Evolutionary conservation across 2,888 invertebrate species (phyloP).

Genomic region (Sepioteuthis lessoniana): DNA sequence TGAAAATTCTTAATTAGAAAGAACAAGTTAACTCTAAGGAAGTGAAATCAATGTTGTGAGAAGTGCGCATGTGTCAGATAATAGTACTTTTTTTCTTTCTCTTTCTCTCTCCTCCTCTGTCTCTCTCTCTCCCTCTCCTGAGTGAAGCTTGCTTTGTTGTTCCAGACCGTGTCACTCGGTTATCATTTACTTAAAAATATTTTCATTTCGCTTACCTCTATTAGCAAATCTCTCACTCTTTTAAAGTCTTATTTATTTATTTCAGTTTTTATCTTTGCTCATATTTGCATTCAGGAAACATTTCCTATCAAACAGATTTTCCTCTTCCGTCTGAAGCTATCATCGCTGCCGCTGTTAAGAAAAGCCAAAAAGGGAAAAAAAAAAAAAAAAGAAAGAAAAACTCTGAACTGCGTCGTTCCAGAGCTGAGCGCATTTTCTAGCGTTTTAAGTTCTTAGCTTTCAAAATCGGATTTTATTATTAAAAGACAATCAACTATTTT

Average conservation of each 20-base stretch:
- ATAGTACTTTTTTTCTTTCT: background rate
- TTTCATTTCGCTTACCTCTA: background rate
- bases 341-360: background rate
- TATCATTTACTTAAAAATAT: background rate
- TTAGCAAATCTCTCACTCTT: no score
- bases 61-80: background rate
- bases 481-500: background rate
- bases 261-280: no score
- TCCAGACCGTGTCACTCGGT: background rate
- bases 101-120: background rate
- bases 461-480: background rate
- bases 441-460: background rate
- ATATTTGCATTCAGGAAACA: background rate
- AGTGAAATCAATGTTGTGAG: no score
- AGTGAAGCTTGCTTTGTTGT: background rate
- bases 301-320: background rate
- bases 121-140: background rate
- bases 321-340: background rate
- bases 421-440: background rate
- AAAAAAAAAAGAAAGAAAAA: background rate
- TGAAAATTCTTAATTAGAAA: no score
- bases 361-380: no score
- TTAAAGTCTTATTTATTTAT: no score
- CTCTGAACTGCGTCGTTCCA: background rate
- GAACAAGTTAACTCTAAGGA: no score